Evolutionary conservation across 2,797 vertebrate genomes (phyloP).

Genomic region (Anguilla anguilla): DNA sequence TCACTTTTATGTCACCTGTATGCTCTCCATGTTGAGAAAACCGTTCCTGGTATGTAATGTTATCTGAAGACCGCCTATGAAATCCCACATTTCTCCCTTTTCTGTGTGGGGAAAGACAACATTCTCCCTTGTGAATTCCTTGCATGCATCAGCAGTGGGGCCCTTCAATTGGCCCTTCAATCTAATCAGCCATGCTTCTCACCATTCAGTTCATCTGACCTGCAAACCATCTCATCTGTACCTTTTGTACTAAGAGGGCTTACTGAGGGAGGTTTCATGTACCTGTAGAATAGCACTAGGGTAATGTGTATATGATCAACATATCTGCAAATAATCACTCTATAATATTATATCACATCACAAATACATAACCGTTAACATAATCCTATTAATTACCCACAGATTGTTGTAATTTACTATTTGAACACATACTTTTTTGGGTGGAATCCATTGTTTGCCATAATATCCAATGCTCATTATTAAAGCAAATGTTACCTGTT

Average conservation of each 20-base stretch:
- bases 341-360: background rate
- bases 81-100: background rate
- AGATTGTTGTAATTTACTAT: too few species aligned
- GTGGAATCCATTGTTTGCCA: background rate
- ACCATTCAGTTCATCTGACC: background rate
- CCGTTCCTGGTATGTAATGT: background rate
- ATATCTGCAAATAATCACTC: background rate
- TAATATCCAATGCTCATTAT: background rate
- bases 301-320: background rate
- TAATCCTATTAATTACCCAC: background rate
- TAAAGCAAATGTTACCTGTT: background rate
- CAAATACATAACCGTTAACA: background rate
- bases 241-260: background rate
- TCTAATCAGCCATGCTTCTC: slow-evolving; percentile 7
- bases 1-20: background rate
- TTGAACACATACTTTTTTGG: too few species aligned
- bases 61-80: background rate
- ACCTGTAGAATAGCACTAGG: background rate
- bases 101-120: background rate
- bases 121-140: slow-evolving; percentile 2
- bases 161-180: background rate
- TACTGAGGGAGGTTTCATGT: background rate
- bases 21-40: background rate
- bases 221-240: background rate
- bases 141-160: background rate